Percentiles rank a stretch among this genome's conserved stretches.
These are phyloP conservation scores for Cantharis rufa DNA, from an alignment of 2,888 invertebrate species.

Conservation along the genomic window DNA sequence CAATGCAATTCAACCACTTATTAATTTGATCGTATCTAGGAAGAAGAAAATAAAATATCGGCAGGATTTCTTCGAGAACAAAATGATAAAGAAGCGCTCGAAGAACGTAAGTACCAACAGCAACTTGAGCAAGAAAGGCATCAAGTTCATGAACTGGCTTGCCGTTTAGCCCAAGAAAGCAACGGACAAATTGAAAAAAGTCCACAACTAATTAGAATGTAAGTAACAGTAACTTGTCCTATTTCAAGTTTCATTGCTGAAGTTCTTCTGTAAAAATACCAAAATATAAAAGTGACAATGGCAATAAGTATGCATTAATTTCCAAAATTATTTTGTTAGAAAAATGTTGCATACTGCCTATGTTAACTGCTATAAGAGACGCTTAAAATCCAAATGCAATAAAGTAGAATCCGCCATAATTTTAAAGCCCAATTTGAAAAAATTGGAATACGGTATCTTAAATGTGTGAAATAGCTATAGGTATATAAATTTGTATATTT, in stretches of 20 bases:
- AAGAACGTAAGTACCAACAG: slow-evolving; percentile 73
- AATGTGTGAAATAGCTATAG: not conserved
- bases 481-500: slow-evolving; percentile 39
- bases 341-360: not conserved
- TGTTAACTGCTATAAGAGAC: not conserved
- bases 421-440: not conserved
- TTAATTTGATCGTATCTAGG: slow-evolving; percentile 54
- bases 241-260: not conserved
- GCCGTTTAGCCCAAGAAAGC: slow-evolving; percentile 88
- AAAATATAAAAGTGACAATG: not conserved
- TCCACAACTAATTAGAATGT: slow-evolving; percentile 78
- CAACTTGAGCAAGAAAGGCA: slow-evolving; percentile 88
- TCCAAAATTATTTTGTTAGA: not conserved
- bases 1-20: slow-evolving; percentile 45
- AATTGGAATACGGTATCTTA: not conserved
- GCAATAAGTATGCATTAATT: not conserved
- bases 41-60: slow-evolving; percentile 73
- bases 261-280: not conserved
- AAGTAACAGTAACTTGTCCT: slow-evolving; percentile 47
- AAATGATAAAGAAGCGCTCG: slow-evolving; percentile 70
- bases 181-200: slow-evolving; percentile 85
- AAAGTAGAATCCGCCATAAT: not conserved
- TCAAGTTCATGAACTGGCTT: slow-evolving; percentile 93
- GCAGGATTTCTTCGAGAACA: slow-evolving; percentile 70
- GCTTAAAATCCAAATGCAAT: not conserved